Evolutionary conservation across 2,888 invertebrate species (phyloP), one percentile per base, ranked within the genome.

Genomic region (Argyresthia goedartella): DNA sequence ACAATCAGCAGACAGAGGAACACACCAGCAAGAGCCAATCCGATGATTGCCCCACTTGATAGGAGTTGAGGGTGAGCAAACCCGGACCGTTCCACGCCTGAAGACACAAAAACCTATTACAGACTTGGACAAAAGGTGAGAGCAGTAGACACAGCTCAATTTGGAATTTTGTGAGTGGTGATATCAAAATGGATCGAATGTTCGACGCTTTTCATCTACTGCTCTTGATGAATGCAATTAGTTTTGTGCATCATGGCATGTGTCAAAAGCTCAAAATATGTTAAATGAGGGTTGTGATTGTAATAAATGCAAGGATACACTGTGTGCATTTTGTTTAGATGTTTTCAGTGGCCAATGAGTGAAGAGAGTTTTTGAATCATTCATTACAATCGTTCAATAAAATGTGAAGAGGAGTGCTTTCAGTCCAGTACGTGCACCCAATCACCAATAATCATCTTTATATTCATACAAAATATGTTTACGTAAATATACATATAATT

Each of bases 1-100:
- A 97, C 91, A 58, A 97, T 87, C 63, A 97, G 81, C 56, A 97
- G 87, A 57, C 96, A 89, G 59, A 95, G 81, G 50, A 95, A 88
- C 47, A 97, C 90, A 48, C 95, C 93, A 44, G 92, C 93, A 55
- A 97, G 88, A 36, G 96, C 94, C 62, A 97, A 91, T 57, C 94
- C 95, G 62, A 97, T 93, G 64, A 97, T 94, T 53, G 93, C 90
- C 11, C 91, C 91, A 64, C 92, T 93, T 60, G 91, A 91, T 56
- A 93, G 85, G 50, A 88, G 73, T 54, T 91, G 88, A 14, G 81
- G 76, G 51, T 79, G 81, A 34, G 85, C 85, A 65, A 76, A 85
- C 62, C 82, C 85, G 57, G 82, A 81, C 51, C 77, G 74, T 67
- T 77, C 76, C 56, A 86, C 81, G 66, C 86, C 86, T 86, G 80